These are phyloP conservation scores for Lepus americanus DNA, from an alignment of 2,113 vertebrate species.

Conservation along the genomic window DNA sequence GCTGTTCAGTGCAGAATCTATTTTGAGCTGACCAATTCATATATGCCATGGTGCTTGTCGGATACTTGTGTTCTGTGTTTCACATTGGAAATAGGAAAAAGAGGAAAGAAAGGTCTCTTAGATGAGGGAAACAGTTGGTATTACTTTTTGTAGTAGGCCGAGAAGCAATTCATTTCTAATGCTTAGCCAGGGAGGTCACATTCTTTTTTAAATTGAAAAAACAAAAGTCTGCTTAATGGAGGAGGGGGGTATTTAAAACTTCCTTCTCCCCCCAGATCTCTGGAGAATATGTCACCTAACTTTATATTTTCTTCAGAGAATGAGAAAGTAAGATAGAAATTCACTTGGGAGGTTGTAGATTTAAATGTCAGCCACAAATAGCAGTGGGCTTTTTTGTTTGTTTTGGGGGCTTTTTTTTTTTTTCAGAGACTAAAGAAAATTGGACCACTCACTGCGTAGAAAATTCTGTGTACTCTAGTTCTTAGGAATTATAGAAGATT, in stretches of 20 bases:
- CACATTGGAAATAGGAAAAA: not conserved
- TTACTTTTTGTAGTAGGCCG: slow-evolving; percentile 39
- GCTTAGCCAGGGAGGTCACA: slow-evolving; percentile 44
- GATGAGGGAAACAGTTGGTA: slow-evolving; percentile 30
- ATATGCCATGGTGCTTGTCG: not conserved
- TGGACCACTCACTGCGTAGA: not conserved
- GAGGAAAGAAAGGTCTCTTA: not conserved
- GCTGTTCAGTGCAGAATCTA: slow-evolving; percentile 25
- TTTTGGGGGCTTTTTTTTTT: not conserved
- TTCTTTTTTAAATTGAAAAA: slow-evolving; percentile 73
- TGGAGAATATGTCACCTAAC: slow-evolving; percentile 49
- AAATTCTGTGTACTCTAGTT: not conserved
- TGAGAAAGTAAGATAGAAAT: slow-evolving; percentile 22
- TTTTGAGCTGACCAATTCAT: slow-evolving; percentile 13
- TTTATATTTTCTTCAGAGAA: slow-evolving; percentile 53
- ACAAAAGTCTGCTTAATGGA: slow-evolving; percentile 59
- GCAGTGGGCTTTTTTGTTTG: not conserved
- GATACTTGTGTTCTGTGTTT: slow-evolving; percentile 48
- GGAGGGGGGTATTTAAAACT: slow-evolving; percentile 50
- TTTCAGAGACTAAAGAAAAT: not conserved
- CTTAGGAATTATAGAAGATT: not conserved
- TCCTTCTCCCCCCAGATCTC: slow-evolving; percentile 66
- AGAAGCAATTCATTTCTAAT: slow-evolving; percentile 68
- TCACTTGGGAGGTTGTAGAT: not conserved
- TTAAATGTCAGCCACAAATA: slow-evolving; percentile 46